Evolutionary conservation across 2,113 vertebrate genomes (phyloP).

Genomic region (Peucedramus taeniatus): DNA sequence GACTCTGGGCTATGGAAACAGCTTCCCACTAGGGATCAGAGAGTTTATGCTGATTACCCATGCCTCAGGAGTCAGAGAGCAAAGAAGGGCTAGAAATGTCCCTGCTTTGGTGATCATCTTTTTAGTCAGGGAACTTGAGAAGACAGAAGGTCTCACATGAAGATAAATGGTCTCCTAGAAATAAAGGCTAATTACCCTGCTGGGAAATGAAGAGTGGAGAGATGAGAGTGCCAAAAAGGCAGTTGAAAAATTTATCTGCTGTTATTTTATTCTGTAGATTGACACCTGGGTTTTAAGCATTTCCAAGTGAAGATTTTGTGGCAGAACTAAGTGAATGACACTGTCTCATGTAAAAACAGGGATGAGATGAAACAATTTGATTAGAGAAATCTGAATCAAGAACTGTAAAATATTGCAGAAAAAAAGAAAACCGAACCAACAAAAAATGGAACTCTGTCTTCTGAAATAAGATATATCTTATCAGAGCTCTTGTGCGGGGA

Average conservation of each 20-base stretch:
- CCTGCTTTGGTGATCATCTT: neutral
- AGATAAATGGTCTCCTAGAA: neutral
- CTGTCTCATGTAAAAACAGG: neutral
- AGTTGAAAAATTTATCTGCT: neutral
- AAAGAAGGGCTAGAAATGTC: neutral
- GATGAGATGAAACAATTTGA: neutral
- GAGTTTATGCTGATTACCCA: neutral
- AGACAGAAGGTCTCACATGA: neutral
- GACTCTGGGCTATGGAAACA: neutral
- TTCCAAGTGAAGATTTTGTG: neutral
- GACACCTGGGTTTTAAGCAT: neutral
- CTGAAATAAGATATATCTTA: neutral
- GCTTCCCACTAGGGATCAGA: neutral
- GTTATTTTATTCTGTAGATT: neutral
- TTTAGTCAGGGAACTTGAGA: neutral
- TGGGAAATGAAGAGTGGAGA: neutral
- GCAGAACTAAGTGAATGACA: neutral
- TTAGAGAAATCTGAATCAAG: neutral
- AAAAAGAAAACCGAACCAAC: neutral
- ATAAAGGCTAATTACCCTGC: neutral
- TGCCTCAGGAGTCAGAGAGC: neutral
- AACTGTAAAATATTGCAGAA: neutral
- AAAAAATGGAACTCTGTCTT: fast-evolving
- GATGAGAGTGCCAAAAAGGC: neutral
- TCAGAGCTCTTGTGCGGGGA: neutral